These are phyloP conservation scores for Luffia ferchaultella DNA, from an alignment of 2,888 invertebrate genomes.

Conservation along the genomic window DNA sequence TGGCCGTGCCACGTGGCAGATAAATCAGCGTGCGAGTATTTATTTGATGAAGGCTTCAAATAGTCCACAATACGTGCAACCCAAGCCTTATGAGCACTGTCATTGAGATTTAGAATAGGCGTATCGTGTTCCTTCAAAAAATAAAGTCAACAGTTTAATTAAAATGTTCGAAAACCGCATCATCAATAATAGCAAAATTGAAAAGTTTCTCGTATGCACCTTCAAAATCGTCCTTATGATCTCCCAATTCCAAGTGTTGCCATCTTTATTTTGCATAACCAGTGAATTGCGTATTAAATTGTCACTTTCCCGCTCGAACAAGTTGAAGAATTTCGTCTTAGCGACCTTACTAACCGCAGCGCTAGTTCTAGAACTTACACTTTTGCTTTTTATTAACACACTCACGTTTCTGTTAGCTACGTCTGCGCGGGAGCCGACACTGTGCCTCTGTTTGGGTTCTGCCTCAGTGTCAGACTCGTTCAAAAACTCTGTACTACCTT, in stretches of 20 bases:
- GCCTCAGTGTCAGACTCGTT: slow-evolving; percentile 49
- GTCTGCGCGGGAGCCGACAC: slow-evolving; percentile 49
- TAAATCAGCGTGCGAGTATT: slow-evolving; percentile 86
- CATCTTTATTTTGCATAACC: slow-evolving; percentile 82
- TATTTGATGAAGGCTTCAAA: slow-evolving; percentile 86
- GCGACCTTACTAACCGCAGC: slow-evolving; percentile 48
- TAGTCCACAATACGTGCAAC: slow-evolving; percentile 80
- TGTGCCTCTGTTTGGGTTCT: slow-evolving; percentile 47
- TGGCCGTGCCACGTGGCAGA: slow-evolving; percentile 63
- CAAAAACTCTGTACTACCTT: slow-evolving; percentile 44
- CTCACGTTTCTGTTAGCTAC: slow-evolving; percentile 50
- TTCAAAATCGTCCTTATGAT: slow-evolving; percentile 84
- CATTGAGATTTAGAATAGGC: slow-evolving; percentile 39
- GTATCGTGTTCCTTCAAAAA: slow-evolving; percentile 39
- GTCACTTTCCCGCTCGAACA: slow-evolving; percentile 70
- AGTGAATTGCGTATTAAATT: slow-evolving; percentile 81
- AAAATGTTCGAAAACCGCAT: neutral
- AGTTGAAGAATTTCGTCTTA: slow-evolving; percentile 55
- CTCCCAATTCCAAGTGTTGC: slow-evolving; percentile 92
- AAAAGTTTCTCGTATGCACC: slow-evolving; percentile 41
- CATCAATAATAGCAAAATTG: neutral
- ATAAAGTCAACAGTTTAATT: neutral
- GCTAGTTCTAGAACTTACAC: slow-evolving; percentile 50
- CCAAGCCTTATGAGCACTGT: slow-evolving; percentile 53
- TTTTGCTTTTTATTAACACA: slow-evolving; percentile 56